Conservation (phyloP, 2,113 vertebrate species). For the Mus spicilegus region DNA sequence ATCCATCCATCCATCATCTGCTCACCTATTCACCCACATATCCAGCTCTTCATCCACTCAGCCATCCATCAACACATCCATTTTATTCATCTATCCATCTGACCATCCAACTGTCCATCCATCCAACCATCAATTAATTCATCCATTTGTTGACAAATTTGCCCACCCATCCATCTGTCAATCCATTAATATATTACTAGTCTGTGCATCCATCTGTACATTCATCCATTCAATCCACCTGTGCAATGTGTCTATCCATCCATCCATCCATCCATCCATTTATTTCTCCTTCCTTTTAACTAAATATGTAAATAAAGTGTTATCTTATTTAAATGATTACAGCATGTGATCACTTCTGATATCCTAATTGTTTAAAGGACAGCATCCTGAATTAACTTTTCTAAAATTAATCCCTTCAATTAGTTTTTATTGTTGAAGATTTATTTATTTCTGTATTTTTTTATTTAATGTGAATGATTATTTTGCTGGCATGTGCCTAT, state of each 20-base stretch:
- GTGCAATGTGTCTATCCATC: no score
- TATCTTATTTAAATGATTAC: background rate
- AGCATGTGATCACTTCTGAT: rapidly evolving
- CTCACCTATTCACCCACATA: rapidly evolving
- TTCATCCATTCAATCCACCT: background rate
- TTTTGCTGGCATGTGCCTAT: background rate
- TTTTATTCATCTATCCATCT: background rate
- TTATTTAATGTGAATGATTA: background rate
- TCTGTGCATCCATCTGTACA: background rate
- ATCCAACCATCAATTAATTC: background rate
- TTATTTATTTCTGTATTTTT: background rate
- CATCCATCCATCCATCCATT: no score
- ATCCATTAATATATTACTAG: no score
- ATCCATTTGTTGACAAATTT: no score
- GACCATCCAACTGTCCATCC: background rate
- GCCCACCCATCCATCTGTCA: no score
- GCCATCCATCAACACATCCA: background rate
- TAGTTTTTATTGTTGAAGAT: background rate
- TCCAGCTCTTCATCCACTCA: background rate
- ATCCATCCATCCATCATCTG: no score
- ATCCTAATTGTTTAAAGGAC: background rate
- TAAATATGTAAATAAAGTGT: background rate
- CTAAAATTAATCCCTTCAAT: background rate
- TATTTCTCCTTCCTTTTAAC: background rate
- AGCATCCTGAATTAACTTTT: background rate